Evolutionary conservation across 2,888 invertebrate species (phyloP).

Genomic region (Sicus ferrugineus): DNA sequence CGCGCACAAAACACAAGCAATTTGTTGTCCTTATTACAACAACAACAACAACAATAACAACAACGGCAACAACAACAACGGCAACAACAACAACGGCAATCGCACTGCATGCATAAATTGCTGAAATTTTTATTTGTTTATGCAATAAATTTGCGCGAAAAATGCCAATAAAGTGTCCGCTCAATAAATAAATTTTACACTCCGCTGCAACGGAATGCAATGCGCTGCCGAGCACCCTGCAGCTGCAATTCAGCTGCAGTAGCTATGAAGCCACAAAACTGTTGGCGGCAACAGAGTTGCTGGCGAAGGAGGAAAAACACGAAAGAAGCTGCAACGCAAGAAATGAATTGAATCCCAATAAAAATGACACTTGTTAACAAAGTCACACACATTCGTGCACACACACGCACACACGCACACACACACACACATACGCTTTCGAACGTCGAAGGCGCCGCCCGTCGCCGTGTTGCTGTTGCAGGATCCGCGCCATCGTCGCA

Average conservation of each 20-base stretch:
- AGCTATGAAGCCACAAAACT: not conserved
- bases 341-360: no score
- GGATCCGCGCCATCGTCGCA: no score
- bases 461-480: no score
- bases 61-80: not conserved
- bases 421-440: not conserved
- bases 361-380: not conserved
- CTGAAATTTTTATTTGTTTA: conserved; percentile 10
- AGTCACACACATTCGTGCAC: conserved; percentile 25
- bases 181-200: conserved; percentile 28
- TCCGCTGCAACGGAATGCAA: conserved; percentile 10
- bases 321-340: not conserved
- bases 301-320: not conserved
- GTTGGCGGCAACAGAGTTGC: not conserved
- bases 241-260: not conserved
- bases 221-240: not conserved
- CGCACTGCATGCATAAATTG: conserved; percentile 4
- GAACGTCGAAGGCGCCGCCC: no score
- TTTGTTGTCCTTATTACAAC: no score
- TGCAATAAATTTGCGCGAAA: conserved; percentile 16
- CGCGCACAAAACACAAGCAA: not conserved
- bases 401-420: not conserved
- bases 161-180: conserved; percentile 24
- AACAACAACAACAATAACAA: not conserved
- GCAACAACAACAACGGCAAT: conserved; percentile 16